Conservation (phyloP, 1,140 invertebrate genomes). For the Leptopilina boulardi region DNA sequence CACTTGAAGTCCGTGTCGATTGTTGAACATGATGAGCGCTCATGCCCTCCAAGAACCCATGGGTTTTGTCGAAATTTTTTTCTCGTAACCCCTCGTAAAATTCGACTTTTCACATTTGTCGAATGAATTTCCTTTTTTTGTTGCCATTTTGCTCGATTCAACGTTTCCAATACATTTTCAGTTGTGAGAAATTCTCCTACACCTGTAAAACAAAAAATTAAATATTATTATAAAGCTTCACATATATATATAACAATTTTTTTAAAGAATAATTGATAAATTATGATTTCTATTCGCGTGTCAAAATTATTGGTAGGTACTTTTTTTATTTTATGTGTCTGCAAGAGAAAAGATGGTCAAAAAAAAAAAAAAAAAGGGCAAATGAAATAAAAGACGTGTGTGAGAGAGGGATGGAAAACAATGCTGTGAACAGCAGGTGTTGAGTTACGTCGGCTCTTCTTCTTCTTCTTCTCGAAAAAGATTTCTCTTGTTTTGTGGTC, state of each 20-base stretch:
- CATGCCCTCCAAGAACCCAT: conserved; percentile 71
- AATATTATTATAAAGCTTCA: background rate
- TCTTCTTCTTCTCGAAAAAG: conserved; percentile 14
- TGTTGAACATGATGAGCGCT: conserved; percentile 72
- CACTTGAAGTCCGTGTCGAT: conserved; percentile 66
- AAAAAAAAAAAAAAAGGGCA: conserved; percentile 42
- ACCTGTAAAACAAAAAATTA: conserved; percentile 50
- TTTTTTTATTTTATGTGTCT: conserved; percentile 37
- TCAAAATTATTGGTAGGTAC: background rate
- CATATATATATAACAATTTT: too few species aligned
- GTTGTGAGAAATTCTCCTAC: conserved; percentile 42
- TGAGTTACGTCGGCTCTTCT: conserved; percentile 51
- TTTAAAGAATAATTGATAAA: too few species aligned
- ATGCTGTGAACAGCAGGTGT: conserved; percentile 69
- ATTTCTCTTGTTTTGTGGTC: conserved; percentile 40
- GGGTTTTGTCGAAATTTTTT: conserved; percentile 62
- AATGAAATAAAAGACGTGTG: background rate
- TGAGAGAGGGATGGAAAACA: conserved; percentile 56
- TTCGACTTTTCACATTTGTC: conserved; percentile 53
- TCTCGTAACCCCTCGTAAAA: conserved; percentile 49
- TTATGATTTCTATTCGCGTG: too few species aligned
- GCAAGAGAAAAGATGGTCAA: too few species aligned
- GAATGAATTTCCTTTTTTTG: conserved; percentile 56
- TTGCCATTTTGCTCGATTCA: conserved; percentile 69
- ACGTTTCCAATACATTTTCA: conserved; percentile 64